A percentile compares a stretch with the other conserved stretches of the same genome.
These are phyloP conservation scores for Mnemiopsis leidyi DNA, from an alignment of 37 sponge, comb jelly and placozoan species.

Conservation along the genomic window DNA sequence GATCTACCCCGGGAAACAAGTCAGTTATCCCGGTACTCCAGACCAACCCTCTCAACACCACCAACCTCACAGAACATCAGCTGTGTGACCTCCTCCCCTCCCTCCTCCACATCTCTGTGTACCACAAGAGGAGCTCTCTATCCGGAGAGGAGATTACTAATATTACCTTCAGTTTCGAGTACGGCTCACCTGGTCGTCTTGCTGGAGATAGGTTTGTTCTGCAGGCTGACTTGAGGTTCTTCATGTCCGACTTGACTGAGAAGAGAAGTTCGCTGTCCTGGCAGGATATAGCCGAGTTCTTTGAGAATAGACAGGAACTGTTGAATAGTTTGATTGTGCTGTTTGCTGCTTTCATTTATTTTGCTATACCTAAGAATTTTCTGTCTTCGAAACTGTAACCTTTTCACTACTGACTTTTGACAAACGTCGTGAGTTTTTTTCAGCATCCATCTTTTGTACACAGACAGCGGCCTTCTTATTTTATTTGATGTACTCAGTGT, in stretches of 20 bases:
- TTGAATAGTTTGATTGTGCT: constrained; percentile 17
- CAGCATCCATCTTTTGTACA: too few species aligned
- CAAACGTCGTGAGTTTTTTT: too few species aligned
- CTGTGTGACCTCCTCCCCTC: neutral
- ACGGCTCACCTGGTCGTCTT: neutral
- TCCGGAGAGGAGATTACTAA: neutral
- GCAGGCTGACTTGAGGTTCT: neutral
- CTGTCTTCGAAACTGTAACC: neutral
- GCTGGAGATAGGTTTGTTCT: neutral
- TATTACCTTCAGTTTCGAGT: neutral
- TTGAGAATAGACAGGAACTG: neutral
- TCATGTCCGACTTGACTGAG: neutral
- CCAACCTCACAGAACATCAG: neutral
- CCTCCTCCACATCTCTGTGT: neutral
- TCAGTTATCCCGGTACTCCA: neutral
- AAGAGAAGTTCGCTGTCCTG: neutral
- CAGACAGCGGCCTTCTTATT: too few species aligned
- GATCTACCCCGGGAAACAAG: neutral
- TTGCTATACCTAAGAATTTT: constrained; percentile 20
- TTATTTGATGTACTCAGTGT: too few species aligned
- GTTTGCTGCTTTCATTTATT: neutral
- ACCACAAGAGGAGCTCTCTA: neutral
- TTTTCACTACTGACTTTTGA: too few species aligned
- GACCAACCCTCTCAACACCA: neutral
- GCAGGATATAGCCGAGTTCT: neutral